Evolutionary conservation across 2,888 invertebrate genomes (phyloP).

Genomic region (Dimorphilus gyrociliatus): DNA sequence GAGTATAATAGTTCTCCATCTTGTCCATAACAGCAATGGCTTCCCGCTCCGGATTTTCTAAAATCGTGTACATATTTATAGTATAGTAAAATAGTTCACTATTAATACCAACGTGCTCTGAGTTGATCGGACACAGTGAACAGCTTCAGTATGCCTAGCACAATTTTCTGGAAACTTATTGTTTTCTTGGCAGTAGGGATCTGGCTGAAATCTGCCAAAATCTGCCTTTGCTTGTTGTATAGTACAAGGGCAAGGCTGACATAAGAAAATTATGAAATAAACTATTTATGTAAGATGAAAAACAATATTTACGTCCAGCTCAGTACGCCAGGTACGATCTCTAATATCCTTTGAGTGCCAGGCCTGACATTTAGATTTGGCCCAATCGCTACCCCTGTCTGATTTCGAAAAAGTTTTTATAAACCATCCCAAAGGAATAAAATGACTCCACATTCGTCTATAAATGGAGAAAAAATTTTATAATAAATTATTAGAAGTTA

Average conservation of each 20-base stretch:
- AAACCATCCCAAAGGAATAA: conserved; percentile 23
- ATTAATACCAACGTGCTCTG: conserved; percentile 57
- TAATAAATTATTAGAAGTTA: too few relatives aligned
- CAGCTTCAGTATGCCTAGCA: conserved; percentile 67
- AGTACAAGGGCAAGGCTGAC: conserved; percentile 61
- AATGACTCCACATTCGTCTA: conserved; percentile 16
- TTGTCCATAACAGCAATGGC: conserved; percentile 92
- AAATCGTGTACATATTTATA: not conserved
- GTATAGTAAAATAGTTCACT: not conserved
- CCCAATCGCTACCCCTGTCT: conserved; percentile 58
- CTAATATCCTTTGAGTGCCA: conserved; percentile 69
- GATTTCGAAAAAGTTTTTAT: conserved; percentile 13
- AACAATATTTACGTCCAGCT: not conserved
- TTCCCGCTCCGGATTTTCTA: conserved; percentile 45
- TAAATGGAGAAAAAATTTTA: too few relatives aligned
- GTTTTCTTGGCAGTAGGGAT: conserved; percentile 42
- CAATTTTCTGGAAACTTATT: conserved; percentile 39
- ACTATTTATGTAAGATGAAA: not conserved
- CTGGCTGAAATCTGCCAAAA: conserved; percentile 73
- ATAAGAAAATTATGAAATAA: not conserved
- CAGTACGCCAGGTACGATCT: conserved; percentile 51
- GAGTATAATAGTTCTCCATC: conserved; percentile 78
- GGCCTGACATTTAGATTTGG: conserved; percentile 62
- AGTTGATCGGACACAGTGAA: conserved; percentile 80
- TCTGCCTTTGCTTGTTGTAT: conserved; percentile 75